phyloP scores from a whole-genome alignment of 2,888 invertebrate species.

The Sicus ferrugineus region DNA sequence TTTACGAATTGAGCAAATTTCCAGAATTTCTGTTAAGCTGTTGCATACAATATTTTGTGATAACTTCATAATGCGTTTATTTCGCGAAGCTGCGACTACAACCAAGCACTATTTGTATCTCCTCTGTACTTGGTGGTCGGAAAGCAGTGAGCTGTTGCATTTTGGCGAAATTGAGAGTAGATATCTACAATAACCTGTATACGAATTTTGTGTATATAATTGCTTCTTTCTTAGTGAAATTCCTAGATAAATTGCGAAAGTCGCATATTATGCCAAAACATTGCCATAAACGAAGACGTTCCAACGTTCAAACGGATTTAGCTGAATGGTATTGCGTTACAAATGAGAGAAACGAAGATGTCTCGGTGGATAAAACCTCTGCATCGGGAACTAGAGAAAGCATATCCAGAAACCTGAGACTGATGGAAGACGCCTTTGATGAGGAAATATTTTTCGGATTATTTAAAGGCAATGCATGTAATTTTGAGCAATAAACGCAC shows the following conservation, averaged over 20 bases:
- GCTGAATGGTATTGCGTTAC: constrained; percentile 51
- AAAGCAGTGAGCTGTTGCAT: constrained; percentile 45
- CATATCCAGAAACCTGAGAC: constrained; percentile 35
- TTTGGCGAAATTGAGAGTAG: constrained; percentile 54
- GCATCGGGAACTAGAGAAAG: constrained; percentile 13
- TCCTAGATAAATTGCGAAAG: constrained; percentile 53
- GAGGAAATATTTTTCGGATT: constrained; percentile 46
- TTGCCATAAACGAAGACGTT: constrained; percentile 43
- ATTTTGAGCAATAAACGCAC: constrained; percentile 40
- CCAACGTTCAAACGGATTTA: constrained; percentile 47
- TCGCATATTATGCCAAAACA: constrained; percentile 55
- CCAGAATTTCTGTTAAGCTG: constrained; percentile 54
- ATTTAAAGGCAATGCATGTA: constrained; percentile 46
- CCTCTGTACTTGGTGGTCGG: constrained; percentile 58
- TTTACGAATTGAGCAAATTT: constrained; percentile 51
- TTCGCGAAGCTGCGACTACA: constrained; percentile 58
- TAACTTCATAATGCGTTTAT: constrained; percentile 55
- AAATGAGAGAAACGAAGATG: constrained; percentile 37
- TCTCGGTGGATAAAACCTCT: neutral
- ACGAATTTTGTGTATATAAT: neutral
- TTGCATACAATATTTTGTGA: constrained; percentile 57
- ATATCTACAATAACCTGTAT: neutral
- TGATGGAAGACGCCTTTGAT: constrained; percentile 39
- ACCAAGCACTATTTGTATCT: constrained; percentile 57
- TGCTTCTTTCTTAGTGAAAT: constrained; percentile 47